phyloP scores from a whole-genome alignment of 2,888 invertebrate genomes.

The Marronus borbonicus region DNA sequence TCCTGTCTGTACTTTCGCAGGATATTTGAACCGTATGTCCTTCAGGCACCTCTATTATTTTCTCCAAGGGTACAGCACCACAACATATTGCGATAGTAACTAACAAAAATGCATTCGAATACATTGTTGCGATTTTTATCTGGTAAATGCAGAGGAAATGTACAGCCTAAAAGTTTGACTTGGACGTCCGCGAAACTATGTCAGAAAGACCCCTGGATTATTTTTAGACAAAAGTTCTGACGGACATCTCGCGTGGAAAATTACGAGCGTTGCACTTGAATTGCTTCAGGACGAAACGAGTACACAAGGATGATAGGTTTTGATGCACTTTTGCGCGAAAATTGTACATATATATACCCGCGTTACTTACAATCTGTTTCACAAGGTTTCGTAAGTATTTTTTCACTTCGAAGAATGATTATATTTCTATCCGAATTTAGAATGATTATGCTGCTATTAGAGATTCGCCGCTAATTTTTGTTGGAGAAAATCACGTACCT shows the following conservation, averaged over 20 bases:
- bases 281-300: constrained; percentile 13
- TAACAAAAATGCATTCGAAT: constrained; percentile 26
- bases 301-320: background rate
- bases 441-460: too few species aligned
- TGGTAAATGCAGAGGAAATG: background rate
- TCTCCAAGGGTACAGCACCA: constrained; percentile 26
- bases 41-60: constrained; percentile 71
- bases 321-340: too few species aligned
- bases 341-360: too few species aligned
- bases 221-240: constrained; percentile 37
- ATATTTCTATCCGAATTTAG: too few species aligned
- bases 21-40: constrained; percentile 76
- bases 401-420: too few species aligned
- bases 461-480: too few species aligned
- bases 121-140: background rate
- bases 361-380: too few species aligned
- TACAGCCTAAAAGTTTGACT: constrained; percentile 13
- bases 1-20: constrained; percentile 77
- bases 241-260: constrained; percentile 39
- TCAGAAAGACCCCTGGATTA: constrained; percentile 39
- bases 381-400: too few species aligned
- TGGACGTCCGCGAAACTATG: constrained; percentile 35
- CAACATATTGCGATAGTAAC: background rate
- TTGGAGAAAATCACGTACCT: too few species aligned
- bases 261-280: constrained; percentile 17